Conservation (phyloP, 1,140 invertebrate genomes). For the Drosophila truncata region DNA sequence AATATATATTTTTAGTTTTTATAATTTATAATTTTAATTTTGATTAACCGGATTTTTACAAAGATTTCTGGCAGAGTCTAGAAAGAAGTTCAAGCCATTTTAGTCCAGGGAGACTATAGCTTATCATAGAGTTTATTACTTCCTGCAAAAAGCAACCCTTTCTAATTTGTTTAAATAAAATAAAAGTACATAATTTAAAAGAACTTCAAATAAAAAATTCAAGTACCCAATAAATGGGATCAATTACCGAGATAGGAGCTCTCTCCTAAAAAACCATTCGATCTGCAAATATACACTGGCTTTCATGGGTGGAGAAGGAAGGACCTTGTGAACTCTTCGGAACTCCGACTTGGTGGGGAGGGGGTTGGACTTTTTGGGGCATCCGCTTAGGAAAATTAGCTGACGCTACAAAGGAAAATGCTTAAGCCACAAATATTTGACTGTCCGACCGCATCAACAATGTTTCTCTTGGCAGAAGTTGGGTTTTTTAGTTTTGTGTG, state of each 20-base stretch:
- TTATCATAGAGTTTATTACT: neutral
- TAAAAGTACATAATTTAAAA: neutral
- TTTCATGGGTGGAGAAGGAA: neutral
- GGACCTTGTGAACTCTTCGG: neutral
- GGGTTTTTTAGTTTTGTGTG: constrained; percentile 76
- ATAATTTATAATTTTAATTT: neutral
- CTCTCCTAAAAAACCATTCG: constrained; percentile 5
- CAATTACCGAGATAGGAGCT: neutral
- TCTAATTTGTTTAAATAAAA: neutral
- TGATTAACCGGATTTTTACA: neutral
- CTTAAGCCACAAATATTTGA: constrained; percentile 75
- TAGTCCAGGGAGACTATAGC: neutral
- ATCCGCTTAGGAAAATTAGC: constrained; percentile 58
- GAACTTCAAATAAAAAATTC: neutral
- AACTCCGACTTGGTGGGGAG: neutral
- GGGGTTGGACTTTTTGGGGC: constrained; percentile 12
- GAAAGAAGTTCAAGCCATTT: no score
- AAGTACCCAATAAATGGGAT: neutral
- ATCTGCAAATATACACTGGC: constrained; percentile 2
- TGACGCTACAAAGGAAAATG: constrained; percentile 54
- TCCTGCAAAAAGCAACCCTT: neutral
- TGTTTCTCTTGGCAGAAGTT: constrained; percentile 68
- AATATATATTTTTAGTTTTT: neutral
- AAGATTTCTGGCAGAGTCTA: neutral
- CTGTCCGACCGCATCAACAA: constrained; percentile 69